Conservation (phyloP, 2,113 vertebrate species). For the Pionites leucogaster region DNA sequence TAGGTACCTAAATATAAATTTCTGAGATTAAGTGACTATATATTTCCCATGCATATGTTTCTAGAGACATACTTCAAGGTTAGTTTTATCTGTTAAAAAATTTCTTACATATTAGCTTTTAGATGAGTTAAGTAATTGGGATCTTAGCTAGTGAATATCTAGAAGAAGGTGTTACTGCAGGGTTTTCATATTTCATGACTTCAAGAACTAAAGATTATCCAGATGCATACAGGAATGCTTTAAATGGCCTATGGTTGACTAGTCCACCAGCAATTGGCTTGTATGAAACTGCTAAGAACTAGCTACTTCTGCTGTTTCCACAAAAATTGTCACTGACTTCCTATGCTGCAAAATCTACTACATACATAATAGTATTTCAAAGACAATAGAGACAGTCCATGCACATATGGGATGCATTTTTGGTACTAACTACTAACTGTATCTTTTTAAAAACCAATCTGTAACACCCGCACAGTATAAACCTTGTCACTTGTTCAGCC, state of each 20-base stretch:
- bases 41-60: background rate
- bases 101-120: background rate
- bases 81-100: background rate
- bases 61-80: background rate
- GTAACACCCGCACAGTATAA: background rate
- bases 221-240: background rate
- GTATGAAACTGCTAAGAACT: background rate
- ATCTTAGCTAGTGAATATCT: background rate
- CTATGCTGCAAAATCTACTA: background rate
- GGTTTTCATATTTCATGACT: background rate
- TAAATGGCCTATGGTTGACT: background rate
- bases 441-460: background rate
- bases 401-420: background rate
- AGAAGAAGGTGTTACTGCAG: background rate
- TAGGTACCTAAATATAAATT: background rate
- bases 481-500: background rate
- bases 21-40: background rate
- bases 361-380: background rate
- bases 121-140: background rate
- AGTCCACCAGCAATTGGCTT: background rate
- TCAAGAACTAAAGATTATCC: constrained; percentile 7
- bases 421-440: background rate
- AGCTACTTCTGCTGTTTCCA: background rate
- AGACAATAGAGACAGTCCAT: background rate
- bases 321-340: background rate